These are phyloP conservation scores for Neosilurus mollespiculum DNA, from an alignment of 2,797 vertebrate species.

Conservation along the genomic window DNA sequence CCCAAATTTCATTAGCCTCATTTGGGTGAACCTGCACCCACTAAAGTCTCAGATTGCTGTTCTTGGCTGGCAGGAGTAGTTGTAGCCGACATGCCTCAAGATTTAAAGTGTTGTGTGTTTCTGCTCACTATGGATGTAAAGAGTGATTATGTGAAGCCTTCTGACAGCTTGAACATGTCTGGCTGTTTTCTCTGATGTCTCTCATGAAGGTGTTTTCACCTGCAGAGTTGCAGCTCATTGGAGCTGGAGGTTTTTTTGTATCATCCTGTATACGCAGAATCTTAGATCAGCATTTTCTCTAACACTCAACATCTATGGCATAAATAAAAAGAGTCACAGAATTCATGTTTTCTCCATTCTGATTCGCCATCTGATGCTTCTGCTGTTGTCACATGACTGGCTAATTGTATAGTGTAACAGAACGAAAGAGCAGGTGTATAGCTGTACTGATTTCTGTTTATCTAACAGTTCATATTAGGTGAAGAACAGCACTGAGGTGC, in stretches of 20 bases:
- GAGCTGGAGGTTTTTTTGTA: not conserved
- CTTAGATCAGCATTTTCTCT: not conserved
- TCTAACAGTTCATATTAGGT: not conserved
- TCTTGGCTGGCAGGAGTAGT: not conserved
- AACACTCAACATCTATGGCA: not conserved
- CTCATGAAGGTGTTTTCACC: not conserved
- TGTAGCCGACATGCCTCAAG: not conserved
- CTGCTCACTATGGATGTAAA: not conserved
- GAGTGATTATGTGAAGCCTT: not conserved
- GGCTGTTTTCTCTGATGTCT: not conserved
- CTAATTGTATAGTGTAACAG: not conserved
- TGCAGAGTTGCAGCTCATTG: not conserved
- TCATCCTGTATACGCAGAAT: not conserved
- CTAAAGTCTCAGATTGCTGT: not conserved
- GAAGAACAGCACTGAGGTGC: not conserved
- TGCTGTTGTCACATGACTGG: not conserved
- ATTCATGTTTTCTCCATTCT: not conserved
- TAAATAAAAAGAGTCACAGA: not conserved
- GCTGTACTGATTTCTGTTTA: too few relatives aligned
- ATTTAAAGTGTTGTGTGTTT: not conserved
- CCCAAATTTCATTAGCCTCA: not conserved
- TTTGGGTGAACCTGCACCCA: not conserved
- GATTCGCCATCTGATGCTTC: not conserved
- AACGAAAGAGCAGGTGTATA: not conserved
- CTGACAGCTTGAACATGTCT: not conserved